A percentile compares a stretch with the other conserved stretches of the same genome.
phyloP scores from a whole-genome alignment of 1,140 invertebrate species.

The Pseudomyrmex dendroicus region DNA sequence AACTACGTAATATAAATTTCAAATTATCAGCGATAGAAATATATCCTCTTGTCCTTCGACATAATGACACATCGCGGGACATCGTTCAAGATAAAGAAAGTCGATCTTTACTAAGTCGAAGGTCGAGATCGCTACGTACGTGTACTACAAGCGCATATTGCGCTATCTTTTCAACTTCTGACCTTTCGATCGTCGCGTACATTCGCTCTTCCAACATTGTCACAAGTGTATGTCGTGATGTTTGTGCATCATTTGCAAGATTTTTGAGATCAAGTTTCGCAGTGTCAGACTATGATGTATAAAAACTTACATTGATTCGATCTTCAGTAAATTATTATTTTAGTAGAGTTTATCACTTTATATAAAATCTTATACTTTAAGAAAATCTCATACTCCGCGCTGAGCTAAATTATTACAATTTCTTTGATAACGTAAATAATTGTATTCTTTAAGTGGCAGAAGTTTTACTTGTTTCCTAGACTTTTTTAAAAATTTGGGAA shows the following conservation, averaged over 20 bases:
- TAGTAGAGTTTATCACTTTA: too few species aligned
- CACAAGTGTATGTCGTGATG: neutral
- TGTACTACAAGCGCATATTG: neutral
- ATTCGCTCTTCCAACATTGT: conserved; percentile 32
- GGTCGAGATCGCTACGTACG: neutral
- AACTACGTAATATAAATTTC: neutral
- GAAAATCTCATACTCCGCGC: too few species aligned
- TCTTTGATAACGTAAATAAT: too few species aligned
- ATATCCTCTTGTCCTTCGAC: neutral
- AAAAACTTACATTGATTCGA: too few species aligned
- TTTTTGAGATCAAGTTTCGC: neutral
- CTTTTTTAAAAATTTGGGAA: too few species aligned
- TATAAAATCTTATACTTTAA: too few species aligned
- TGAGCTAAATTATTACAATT: too few species aligned
- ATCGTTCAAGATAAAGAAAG: conserved; percentile 45
- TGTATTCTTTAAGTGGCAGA: too few species aligned
- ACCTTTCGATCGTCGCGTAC: conserved; percentile 13
- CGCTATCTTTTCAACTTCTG: conserved; percentile 43
- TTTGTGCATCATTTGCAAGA: conserved; percentile 1
- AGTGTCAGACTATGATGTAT: neutral
- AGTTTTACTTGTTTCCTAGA: too few species aligned
- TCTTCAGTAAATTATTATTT: too few species aligned
- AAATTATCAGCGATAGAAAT: conserved; percentile 11
- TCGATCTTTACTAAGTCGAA: conserved; percentile 25
- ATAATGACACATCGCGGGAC: neutral